phyloP scores from a whole-genome alignment of 2,113 vertebrate species.

The Sphaerodactylus townsendi region DNA sequence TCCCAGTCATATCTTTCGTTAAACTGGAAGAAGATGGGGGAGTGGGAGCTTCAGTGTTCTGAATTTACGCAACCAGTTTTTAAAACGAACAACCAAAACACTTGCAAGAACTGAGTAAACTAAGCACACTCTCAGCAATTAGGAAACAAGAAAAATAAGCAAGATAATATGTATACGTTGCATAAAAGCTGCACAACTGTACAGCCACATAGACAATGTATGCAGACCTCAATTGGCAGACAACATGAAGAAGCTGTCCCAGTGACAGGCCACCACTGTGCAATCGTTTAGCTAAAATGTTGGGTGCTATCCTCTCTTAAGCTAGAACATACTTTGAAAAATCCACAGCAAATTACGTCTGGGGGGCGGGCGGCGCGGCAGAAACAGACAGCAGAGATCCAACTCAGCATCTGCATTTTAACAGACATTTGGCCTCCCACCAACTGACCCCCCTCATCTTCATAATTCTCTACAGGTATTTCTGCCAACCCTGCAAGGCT shows the following conservation, averaged over 20 bases:
- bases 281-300: neutral
- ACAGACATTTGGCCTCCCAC: neutral
- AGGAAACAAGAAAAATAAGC: neutral
- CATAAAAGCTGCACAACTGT: neutral
- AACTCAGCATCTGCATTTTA: neutral
- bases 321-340: neutral
- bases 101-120: neutral
- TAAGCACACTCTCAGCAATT: neutral
- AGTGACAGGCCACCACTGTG: neutral
- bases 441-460: neutral
- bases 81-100: constrained; percentile 4
- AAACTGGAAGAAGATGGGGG: constrained; percentile 63
- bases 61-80: constrained; percentile 11
- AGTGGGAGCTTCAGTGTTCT: constrained; percentile 1
- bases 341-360: neutral
- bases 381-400: neutral
- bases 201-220: neutral
- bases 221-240: too few relatives aligned
- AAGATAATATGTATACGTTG: too few relatives aligned
- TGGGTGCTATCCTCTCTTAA: neutral
- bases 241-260: neutral
- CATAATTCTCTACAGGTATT: neutral
- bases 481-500: neutral
- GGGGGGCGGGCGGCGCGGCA: neutral
- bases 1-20: constrained; percentile 86